Conservation (phyloP, 2,888 invertebrate genomes). For the Mantis religiosa region DNA sequence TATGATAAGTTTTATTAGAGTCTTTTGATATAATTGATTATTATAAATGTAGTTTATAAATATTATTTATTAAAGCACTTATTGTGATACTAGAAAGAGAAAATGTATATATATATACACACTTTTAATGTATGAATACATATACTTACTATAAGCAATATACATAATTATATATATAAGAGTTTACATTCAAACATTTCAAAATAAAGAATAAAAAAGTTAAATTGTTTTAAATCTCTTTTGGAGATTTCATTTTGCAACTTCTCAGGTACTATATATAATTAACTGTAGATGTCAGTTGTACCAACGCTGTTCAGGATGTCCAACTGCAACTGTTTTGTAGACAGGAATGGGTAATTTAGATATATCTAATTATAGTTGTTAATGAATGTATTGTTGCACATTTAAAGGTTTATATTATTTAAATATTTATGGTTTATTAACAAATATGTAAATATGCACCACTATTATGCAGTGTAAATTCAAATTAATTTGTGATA, state of each 20-base stretch:
- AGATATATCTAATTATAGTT: not conserved
- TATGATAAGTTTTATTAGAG: not conserved
- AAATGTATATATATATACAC: not conserved
- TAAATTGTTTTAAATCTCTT: slow-evolving; percentile 13
- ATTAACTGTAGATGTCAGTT: not conserved
- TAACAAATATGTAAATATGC: not conserved
- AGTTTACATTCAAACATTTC: slow-evolving; percentile 17
- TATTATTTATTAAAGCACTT: slow-evolving; percentile 16
- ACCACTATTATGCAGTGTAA: no score
- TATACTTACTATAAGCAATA: slow-evolving; percentile 6
- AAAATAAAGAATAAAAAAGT: not conserved
- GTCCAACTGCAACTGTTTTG: not conserved
- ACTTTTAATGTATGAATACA: slow-evolving; percentile 1
- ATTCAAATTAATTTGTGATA: no score
- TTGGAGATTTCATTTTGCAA: slow-evolving; percentile 13
- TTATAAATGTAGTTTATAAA: not conserved
- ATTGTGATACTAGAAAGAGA: slow-evolving; percentile 6
- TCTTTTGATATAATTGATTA: not conserved
- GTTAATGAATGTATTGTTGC: not conserved
- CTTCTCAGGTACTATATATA: slow-evolving; percentile 12
- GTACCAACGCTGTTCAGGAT: not conserved
- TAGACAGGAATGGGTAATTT: not conserved
- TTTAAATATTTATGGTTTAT: not conserved
- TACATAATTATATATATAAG: not conserved
- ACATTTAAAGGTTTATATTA: not conserved